Evolutionary conservation across 2,888 invertebrate genomes (phyloP).

Genomic region (Trachelus tabidus): DNA sequence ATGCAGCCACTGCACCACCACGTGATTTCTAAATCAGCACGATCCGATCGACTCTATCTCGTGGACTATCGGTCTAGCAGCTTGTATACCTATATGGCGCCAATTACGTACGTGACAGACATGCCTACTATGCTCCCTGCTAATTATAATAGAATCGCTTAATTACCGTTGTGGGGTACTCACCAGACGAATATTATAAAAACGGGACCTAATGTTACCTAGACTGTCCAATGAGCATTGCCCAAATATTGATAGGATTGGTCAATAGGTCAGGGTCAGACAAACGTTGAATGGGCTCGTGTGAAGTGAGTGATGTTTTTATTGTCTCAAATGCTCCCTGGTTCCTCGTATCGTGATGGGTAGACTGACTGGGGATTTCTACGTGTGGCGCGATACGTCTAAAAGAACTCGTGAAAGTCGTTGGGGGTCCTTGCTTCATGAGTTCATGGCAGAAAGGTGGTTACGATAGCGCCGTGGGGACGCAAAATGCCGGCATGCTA

Average conservation of each 20-base stretch:
- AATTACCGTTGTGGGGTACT: conserved; percentile 30
- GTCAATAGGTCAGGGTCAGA: not conserved
- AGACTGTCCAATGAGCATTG: not conserved
- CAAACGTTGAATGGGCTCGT: not conserved
- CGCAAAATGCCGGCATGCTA: not conserved
- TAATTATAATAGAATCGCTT: conserved; percentile 48
- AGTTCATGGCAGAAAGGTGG: not conserved
- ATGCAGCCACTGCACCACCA: conserved; percentile 12
- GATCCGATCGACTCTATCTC: conserved; percentile 13
- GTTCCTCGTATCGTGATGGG: not conserved
- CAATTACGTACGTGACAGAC: conserved; percentile 40
- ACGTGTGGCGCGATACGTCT: no score
- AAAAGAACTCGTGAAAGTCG: not conserved
- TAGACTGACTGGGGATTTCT: not conserved
- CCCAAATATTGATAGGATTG: not conserved
- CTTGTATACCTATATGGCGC: conserved; percentile 33
- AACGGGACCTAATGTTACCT: not conserved
- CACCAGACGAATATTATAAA: not conserved
- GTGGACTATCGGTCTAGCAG: conserved; percentile 4
- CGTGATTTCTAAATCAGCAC: conserved; percentile 29
- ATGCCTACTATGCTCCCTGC: conserved; percentile 35
- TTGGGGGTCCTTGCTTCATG: not conserved
- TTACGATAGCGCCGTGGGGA: not conserved
- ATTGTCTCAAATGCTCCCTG: not conserved
- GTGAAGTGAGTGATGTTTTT: not conserved